Evolutionary conservation across 2,888 invertebrate species (phyloP).

Genomic region (Dorcus parallelipipedus): DNA sequence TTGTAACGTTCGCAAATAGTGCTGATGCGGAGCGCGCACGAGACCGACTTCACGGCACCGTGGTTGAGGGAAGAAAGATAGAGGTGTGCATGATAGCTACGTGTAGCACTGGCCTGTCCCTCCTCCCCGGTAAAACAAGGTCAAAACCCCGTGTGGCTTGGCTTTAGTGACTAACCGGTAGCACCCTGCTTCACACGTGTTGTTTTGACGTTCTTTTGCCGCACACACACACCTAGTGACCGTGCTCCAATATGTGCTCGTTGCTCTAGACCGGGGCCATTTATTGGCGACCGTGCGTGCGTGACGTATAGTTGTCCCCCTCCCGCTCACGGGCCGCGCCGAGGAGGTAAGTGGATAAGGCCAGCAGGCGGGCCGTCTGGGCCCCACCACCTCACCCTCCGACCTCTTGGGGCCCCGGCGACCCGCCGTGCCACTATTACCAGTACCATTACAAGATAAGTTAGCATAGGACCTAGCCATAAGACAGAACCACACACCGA

Average conservation of each 20-base stretch:
- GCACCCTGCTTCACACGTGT: constrained; percentile 51
- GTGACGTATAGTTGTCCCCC: constrained; percentile 41
- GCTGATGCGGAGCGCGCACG: constrained; percentile 99
- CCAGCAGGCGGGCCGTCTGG: constrained; percentile 37
- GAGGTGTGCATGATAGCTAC: constrained; percentile 95
- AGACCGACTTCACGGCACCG: constrained; percentile 99
- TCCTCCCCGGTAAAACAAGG: constrained; percentile 52
- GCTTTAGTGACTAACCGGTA: constrained; percentile 52
- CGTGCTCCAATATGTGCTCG: constrained; percentile 48
- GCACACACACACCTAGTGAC: constrained; percentile 38
- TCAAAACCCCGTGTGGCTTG: constrained; percentile 52
- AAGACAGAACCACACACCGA: too few relatives aligned
- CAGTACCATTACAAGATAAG: constrained; percentile 34
- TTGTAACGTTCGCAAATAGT: constrained; percentile 99
- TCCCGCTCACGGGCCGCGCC: constrained; percentile 50
- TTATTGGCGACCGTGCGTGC: constrained; percentile 44
- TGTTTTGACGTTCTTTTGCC: constrained; percentile 53
- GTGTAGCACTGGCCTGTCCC: constrained; percentile 59
- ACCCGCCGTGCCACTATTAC: constrained; percentile 70
- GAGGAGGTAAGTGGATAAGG: constrained; percentile 53
- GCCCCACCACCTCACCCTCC: constrained; percentile 21
- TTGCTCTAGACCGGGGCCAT: constrained; percentile 59
- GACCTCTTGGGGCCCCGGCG: constrained; percentile 62
- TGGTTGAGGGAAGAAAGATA: constrained; percentile 99
- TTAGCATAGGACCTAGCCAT: neutral